Evolutionary conservation across 2,888 invertebrate species (phyloP), one percentile per base, ranked within the genome.

Genomic region (Eupeodes luniger): DNA sequence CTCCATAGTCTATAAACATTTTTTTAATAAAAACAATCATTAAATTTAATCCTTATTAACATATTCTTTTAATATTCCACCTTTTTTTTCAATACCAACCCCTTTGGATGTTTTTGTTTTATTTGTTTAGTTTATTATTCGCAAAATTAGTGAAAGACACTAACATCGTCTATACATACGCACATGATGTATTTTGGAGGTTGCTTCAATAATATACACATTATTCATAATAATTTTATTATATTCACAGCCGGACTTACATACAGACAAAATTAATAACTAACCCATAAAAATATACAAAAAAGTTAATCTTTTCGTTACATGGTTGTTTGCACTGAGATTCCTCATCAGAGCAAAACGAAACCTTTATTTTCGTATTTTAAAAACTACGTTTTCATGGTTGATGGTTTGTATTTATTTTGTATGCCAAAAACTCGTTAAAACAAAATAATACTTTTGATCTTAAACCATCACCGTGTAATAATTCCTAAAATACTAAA

Each of bases 381-480:
- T 27, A 47, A 75, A 86, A 78, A 61, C 77, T 59, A 86, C n/a
- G 59, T 86, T 85, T 86, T 86, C 82, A 82, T 86, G 86, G 74
- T 86, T 86, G 81, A 62, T 36, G 19, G 34, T 75, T 40, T 69
- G 16, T 62, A 27, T 27, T 27, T 27, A 27, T 49, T 69, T 80
- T n/a, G 57, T 57, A 70, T 19, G 16, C 19, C 44, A 79, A 59
- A 40, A 7, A 40, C 40, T 40, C 6, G 6, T 49, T 47, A 49
- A 64, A 67, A 51, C 47, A 67, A 27, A 51, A 36, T 34, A 34
- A 51, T 14, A 61, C 16, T 44, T 53, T 74, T 27, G 40, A 61
- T 75, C 69, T 61, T 47, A 51, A 51, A 61, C 11, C 64, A 62
- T 61, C 34, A 70, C 70, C 67, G 47, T 67, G 78, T 64, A 70